Evolutionary conservation across 2,888 invertebrate species (phyloP), one percentile per base, ranked within the genome.

Genomic region (Apotomis betuletana): DNA sequence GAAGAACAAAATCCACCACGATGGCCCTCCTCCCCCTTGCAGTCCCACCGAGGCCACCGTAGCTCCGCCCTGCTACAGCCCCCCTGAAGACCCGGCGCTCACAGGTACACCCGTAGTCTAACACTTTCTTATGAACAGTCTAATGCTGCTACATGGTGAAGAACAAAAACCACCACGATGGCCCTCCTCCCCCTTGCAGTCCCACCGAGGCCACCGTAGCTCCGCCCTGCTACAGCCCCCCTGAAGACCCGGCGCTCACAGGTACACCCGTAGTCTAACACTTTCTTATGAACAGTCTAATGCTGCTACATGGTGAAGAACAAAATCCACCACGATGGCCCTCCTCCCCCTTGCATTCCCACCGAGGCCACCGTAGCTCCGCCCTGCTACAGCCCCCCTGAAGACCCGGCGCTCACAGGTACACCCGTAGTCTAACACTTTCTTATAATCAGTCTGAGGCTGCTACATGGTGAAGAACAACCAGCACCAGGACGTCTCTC

Each of bases 221-320:
- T 58, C 95, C 95, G 44, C 93, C 94, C 5, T 94, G 93, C 86
- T 94, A 94, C 85, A 94, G 94, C 77, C 94, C 95, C 3, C 87
- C 90, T 52, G 87, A 85, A 67, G 81, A 86, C 74, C 81, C 85
- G 41, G 83, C 85, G 13, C 77, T 83, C 70, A 85, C 88, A 82
- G 90, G 90, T 89, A 81, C 13, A 15, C 15, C 0, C 15, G 15
- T 1, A 15, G 15, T 15, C 15, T 15, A 15, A 15, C 15, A 15
- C 15, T 15, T 15, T 15, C 15, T 15, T 15, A 15, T 15, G 15
- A 15, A 15, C 15, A 15, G 15, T 15, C 15, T 15, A 1, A 15
- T 15, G 96, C 85, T 96, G 96, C 86, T 96, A 96, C 85, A 96
- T 96, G 95, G 95, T 96, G 83, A 96, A 96, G 94, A 96, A 96